These are phyloP conservation scores for Junonia oenone DNA, from an alignment of 2,888 invertebrate genomes.

Conservation along the genomic window DNA sequence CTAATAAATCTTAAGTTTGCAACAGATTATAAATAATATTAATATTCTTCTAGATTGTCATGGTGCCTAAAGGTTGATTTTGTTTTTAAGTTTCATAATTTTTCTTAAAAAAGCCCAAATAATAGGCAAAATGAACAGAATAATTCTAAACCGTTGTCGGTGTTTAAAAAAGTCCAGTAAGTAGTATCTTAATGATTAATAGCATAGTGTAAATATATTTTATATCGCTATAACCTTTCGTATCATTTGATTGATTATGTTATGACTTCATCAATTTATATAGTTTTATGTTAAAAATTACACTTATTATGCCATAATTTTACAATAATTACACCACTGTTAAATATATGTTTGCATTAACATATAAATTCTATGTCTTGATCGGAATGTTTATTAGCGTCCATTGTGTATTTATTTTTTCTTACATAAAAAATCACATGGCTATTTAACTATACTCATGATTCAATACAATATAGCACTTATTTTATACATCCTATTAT, in stretches of 20 bases:
- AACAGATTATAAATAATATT: conserved; percentile 9
- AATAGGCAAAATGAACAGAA: conserved; percentile 59
- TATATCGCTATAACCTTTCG: conserved; percentile 46
- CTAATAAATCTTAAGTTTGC: not conserved
- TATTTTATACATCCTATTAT: no score
- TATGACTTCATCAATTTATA: conserved; percentile 35
- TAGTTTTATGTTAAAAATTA: conserved; percentile 13
- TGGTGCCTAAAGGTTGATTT: conserved; percentile 70
- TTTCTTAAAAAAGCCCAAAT: conserved; percentile 35
- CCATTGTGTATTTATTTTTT: not conserved
- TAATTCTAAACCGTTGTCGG: conserved; percentile 59
- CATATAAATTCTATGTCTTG: not conserved
- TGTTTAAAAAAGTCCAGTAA: conserved; percentile 66
- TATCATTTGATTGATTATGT: conserved; percentile 51
- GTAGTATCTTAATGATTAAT: conserved; percentile 32
- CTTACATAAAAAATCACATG: not conserved
- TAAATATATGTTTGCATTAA: not conserved
- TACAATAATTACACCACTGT: not conserved
- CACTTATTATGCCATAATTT: not conserved
- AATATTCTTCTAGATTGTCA: conserved; percentile 48
- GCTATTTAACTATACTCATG: not conserved
- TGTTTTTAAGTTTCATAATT: conserved; percentile 65
- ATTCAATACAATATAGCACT: not conserved
- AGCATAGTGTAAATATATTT: conserved; percentile 32
- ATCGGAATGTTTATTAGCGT: not conserved